Evolutionary conservation across 2,113 vertebrate species (phyloP).

Genomic region (Triplophysa rosa): DNA sequence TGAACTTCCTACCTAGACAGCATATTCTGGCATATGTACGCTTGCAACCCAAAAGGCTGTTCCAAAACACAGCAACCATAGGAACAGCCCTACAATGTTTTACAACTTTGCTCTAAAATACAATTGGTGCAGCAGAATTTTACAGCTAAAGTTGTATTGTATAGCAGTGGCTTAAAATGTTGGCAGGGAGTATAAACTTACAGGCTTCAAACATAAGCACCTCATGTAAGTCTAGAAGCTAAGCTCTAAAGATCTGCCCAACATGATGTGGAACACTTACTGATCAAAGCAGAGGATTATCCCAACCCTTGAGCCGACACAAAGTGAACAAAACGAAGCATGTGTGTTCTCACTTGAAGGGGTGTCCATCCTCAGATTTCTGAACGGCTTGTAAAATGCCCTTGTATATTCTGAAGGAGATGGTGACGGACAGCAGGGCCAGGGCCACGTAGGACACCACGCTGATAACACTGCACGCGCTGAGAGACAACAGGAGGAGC

Average conservation of each 20-base stretch:
- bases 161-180: background rate
- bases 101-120: background rate
- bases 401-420: constrained; percentile 91
- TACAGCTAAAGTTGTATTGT: too few species aligned
- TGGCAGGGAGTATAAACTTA: background rate
- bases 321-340: constrained; percentile 2
- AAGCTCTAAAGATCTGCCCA: constrained; percentile 32
- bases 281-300: constrained; percentile 35
- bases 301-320: background rate
- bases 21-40: too few species aligned
- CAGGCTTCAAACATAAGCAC: constrained; percentile 15
- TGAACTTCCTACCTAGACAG: background rate
- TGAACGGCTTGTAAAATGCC: constrained; percentile 86
- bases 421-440: constrained; percentile 83
- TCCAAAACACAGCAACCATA: background rate
- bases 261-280: constrained; percentile 32
- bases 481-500: constrained; percentile 85
- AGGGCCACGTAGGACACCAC: constrained; percentile 85
- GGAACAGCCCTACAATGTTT: too few species aligned
- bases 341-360: constrained; percentile 81
- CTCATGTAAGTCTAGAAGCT: constrained; percentile 22
- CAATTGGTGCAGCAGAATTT: too few species aligned
- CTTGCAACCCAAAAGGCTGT: too few species aligned
- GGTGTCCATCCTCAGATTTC: constrained; percentile 86
- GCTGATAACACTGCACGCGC: constrained; percentile 85